phyloP scores from a whole-genome alignment of 2,113 vertebrate genomes.

The Aegotheles bennettii region DNA sequence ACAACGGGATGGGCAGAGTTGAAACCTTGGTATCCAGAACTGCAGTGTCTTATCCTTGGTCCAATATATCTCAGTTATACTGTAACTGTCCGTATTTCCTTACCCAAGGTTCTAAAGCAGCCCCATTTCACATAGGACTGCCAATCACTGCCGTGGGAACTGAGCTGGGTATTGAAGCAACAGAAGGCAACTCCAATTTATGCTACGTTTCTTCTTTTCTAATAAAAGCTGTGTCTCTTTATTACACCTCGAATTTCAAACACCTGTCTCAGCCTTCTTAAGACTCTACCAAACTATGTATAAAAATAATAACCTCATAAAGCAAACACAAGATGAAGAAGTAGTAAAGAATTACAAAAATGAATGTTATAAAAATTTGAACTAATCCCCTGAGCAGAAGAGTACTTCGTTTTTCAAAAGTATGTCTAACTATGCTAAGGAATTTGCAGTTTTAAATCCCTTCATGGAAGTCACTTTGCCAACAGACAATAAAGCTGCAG shows the following conservation, averaged over 20 bases:
- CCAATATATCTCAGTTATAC: not conserved
- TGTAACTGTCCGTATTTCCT: not conserved
- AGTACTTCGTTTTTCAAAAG: constrained; percentile 16
- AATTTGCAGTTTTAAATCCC: constrained; percentile 38
- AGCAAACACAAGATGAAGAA: constrained; percentile 39
- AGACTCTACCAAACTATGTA: not conserved
- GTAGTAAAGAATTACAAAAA: constrained; percentile 59
- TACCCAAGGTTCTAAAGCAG: not conserved
- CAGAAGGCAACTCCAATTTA: constrained; percentile 1
- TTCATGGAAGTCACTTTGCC: constrained; percentile 44
- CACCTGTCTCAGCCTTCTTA: constrained; percentile 38
- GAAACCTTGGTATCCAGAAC: not conserved
- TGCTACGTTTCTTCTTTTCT: not conserved
- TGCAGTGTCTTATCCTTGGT: not conserved
- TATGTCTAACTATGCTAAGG: not conserved
- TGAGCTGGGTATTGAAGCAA: not conserved
- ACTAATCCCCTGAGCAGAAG: constrained; percentile 33
- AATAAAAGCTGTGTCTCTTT: constrained; percentile 27
- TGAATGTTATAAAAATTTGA: constrained; percentile 50
- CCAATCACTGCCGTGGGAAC: not conserved
- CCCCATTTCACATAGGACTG: not conserved
- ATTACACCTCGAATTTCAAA: constrained; percentile 34
- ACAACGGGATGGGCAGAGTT: not conserved
- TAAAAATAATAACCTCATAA: constrained; percentile 61
- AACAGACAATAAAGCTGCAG: constrained; percentile 41